Evolutionary conservation across 1,140 invertebrate species (phyloP).

Genomic region (Palaemon carinicauda): DNA sequence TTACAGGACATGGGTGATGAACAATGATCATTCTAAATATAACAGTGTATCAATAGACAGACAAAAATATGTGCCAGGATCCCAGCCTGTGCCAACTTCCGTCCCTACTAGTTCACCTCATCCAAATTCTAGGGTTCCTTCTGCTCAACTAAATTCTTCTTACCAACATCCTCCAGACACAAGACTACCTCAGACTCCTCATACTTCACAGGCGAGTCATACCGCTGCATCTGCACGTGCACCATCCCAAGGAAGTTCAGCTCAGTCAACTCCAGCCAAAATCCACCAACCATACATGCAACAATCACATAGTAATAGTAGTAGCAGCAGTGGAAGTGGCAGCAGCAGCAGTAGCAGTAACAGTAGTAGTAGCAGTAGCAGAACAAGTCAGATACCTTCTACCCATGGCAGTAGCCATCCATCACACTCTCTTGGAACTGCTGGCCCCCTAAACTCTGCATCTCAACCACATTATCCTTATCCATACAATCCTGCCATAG

Average conservation of each 20-base stretch:
- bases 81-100: conserved; percentile 27
- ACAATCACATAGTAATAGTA: background rate
- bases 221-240: background rate
- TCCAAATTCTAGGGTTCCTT: conserved; percentile 20
- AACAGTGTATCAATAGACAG: conserved; percentile 14
- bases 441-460: background rate
- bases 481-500: background rate
- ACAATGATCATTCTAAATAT: conserved; percentile 15
- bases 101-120: conserved; percentile 49
- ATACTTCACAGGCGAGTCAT: conserved; percentile 26
- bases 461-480: conserved; percentile 16
- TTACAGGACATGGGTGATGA: conserved; percentile 21
- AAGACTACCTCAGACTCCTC: conserved; percentile 27
- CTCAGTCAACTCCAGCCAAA: conserved; percentile 4
- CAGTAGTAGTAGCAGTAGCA: background rate
- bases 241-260: background rate
- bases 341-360: background rate
- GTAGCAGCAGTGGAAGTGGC: background rate
- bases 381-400: background rate
- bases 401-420: background rate
- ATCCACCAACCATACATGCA: conserved; percentile 30
- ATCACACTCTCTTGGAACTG: background rate
- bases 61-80: conserved; percentile 26
- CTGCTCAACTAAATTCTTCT: conserved; percentile 25
- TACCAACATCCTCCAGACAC: conserved; percentile 42